Base-by-base conservation (phyloP, 1,140 invertebrate species). In the Papilio helenus region DNA sequence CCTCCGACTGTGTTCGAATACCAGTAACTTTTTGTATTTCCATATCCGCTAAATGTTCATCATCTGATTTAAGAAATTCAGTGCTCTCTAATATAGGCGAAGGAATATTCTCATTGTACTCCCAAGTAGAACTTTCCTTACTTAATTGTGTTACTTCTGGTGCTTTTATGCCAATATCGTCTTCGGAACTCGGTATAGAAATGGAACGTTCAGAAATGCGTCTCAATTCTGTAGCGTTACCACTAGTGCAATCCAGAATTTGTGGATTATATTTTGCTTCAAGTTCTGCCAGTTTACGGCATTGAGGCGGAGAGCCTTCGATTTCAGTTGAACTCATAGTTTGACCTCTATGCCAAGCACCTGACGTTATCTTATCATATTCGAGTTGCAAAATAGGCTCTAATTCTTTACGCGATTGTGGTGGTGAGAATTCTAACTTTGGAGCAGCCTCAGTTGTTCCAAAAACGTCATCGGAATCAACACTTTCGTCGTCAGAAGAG, bases 241-340 rank as follows among this genome's bases (percentile, higher is more conserved):
- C 95, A 83, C 93, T 93, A 79, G 95, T 94, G 18, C 94, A 95
- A 83, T 96, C 96, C 23, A 96, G 85, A 55, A 95, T 94, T 88
- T 96, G 95, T 34, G 95, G 95, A 84, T 96, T 94, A 83, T 96
- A 96, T 81, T 95, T 95, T 72, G 95, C 95, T 89, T 96, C 95
- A 51, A 96, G 86, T 85, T 96, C 94, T 55, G 95, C 92, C 61
- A 96, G 84, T 83, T 96, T 94, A 23, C 96, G 90, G 81, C 96
- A 96, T 81, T 96, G 96, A 2, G 96, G 96, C 1, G 96, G 96
- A 3, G 96, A 97, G 7, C 96, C 96, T 91, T 97, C 96, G 14
- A 97, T 96, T 94, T 97, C 96, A 5, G 96, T 97, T 0, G 96
- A 97, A 79, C 96, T 96, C 96, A 97, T 97, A 5, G 96, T 96